Evolutionary conservation across 1,140 invertebrate genomes (phyloP).

Genomic region (Papilio glaucus): DNA sequence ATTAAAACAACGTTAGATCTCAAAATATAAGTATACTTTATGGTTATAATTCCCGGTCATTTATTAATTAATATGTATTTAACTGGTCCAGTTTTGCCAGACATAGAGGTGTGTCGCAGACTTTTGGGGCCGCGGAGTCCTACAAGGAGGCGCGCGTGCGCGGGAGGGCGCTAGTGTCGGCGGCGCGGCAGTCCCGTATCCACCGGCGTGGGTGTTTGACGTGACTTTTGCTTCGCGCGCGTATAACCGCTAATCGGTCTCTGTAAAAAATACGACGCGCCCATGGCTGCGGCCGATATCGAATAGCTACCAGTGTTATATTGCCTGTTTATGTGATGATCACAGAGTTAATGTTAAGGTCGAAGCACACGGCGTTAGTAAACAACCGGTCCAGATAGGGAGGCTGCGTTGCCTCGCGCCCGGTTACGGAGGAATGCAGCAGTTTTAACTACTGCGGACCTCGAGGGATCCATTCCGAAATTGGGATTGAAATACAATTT

Average conservation of each 20-base stretch:
- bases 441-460: constrained; percentile 81
- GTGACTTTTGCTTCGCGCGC: constrained; percentile 46
- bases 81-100: constrained; percentile 16
- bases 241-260: constrained; percentile 53
- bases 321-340: constrained; percentile 74
- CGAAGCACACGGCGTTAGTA: constrained; percentile 55
- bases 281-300: constrained; percentile 56
- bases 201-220: constrained; percentile 54
- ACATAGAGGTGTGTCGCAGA: constrained; percentile 47
- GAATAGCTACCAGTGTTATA: constrained; percentile 55
- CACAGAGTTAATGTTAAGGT: constrained; percentile 44
- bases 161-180: constrained; percentile 70
- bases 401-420: constrained; percentile 77
- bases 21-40: too few species aligned
- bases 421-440: constrained; percentile 79
- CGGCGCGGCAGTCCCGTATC: constrained; percentile 65
- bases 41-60: too few species aligned
- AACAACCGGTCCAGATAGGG: constrained; percentile 78
- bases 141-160: constrained; percentile 50
- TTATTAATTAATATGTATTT: constrained; percentile 4
- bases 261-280: constrained; percentile 60
- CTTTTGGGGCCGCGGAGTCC: constrained; percentile 37
- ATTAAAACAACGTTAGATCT: too few species aligned
- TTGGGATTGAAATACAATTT: constrained; percentile 62
- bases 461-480: constrained; percentile 69